Evolutionary conservation across 2,797 vertebrate genomes (phyloP).

Genomic region (Muraenolepis orangiensis): DNA sequence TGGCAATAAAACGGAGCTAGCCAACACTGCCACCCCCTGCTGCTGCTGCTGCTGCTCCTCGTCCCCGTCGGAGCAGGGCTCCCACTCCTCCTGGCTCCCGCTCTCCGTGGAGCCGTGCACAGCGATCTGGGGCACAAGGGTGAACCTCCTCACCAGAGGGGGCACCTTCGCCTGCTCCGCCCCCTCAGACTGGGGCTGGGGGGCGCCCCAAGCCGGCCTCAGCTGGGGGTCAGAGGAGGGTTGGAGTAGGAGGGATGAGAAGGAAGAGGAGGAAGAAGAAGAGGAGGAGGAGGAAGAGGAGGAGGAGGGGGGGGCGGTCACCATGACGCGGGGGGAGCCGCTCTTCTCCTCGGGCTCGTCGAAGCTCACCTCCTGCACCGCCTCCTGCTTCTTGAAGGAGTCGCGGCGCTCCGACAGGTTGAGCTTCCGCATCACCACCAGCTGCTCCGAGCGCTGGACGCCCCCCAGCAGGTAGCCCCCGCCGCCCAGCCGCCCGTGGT

Average conservation of each 20-base stretch:
- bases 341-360: constrained; percentile 83
- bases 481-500: constrained; percentile 34
- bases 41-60: constrained; percentile 48
- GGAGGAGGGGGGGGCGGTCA: constrained; percentile 25
- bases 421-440: constrained; percentile 92
- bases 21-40: constrained; percentile 5
- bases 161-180: constrained; percentile 50
- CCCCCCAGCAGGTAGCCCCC: constrained; percentile 66
- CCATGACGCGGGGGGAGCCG: constrained; percentile 19
- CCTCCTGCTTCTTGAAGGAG: constrained; percentile 98
- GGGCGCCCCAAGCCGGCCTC: constrained; percentile 58
- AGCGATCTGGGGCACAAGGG: constrained; percentile 84
- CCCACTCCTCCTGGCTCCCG: constrained; percentile 79
- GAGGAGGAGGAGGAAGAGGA: neutral
- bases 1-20: neutral
- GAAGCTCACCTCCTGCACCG: constrained; percentile 96
- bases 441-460: constrained; percentile 79
- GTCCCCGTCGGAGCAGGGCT: constrained; percentile 77
- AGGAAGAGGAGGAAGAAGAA: neutral
- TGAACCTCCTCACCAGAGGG: constrained; percentile 58
- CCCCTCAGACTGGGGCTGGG: constrained; percentile 40
- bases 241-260: neutral
- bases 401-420: constrained; percentile 93
- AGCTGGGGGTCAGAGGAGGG: constrained; percentile 12
- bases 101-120: constrained; percentile 86